Evolutionary conservation across 92 coral and sea anemone species (phyloP), one percentile per base, ranked within the genome.

Genomic region (Isaurus tuberculatus): DNA sequence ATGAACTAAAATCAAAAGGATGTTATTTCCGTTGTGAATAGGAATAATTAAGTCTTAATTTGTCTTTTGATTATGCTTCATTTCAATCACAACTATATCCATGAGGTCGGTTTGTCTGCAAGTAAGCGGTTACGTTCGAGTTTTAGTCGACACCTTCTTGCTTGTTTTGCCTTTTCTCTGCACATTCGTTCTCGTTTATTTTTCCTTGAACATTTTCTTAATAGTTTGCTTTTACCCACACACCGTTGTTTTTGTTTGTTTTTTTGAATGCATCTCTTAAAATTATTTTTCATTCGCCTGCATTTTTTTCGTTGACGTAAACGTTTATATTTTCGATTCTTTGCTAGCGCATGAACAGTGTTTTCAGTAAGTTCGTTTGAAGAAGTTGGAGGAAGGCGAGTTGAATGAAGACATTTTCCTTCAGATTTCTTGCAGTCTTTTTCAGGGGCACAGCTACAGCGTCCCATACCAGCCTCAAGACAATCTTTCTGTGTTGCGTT

Each of bases 371-470:
- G 0, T 31, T 48, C 8, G 2, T 16, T 74, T 30, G 80, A 49
- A 49, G 65, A 29, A 8, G 8, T 11, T 31, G 64, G 80, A 51
- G 66, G 80, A 10, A 42, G 3, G 27, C 16, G 3, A 17, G 80
- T 31, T 20, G 80, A 16, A 13, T 31, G 43, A 4, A 51, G 19
- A 31, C 80, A 74, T 46, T 14, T 32, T 33, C 27, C 19, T 53
- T 30, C 28, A 51, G 66, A 20, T 49, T 36, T n/a, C 5, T 29
- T 49, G 66, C 80, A 74, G 3, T 74, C 46, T 15, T 17, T 32
- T 31, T 63, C 65, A 14, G 80, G 80, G 16, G 46, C 20, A 10
- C 80, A 74, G 42, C 80, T 74, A 28, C 80, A 74, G 4, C 80
- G 65, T n/a, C 80, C 80, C 80, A 74, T 53, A 37, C 80, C 80